Base-by-base conservation (phyloP, 2,888 invertebrate species). In the Diogma glabrata region DNA sequence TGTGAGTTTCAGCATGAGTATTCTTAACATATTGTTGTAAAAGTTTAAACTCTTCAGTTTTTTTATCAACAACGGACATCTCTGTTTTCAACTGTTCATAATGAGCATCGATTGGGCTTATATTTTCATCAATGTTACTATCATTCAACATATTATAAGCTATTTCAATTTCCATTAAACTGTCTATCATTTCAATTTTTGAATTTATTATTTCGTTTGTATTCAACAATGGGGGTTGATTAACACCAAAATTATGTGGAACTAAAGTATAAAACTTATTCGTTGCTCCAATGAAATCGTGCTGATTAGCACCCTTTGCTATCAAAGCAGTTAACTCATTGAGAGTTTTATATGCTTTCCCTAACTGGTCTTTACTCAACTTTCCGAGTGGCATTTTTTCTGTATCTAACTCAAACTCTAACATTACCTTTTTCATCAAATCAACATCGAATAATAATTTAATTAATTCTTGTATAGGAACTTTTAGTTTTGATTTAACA, bases 381-480 rank as follows among this genome's bases (percentile, higher is more conserved):
- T 97, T 97, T 19, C 97, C 99, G 8, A 99, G 72, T 0, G 99
- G 99, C 97, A 99, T 96, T 72, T 97, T 96, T 55, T 94, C 92
- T 60, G 89, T 79, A 68, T 99, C 97, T 58, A 99, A 74, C 75
- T 99, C 94, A 70, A 94, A 96, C 65, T 96, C 94, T 63, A 88
- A 67, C 80, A 99, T 82, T 0, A 90, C 85, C 64, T 82, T 82
- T 66, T 93, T 93, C 96, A 99, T 97, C 7, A 76, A 73, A 53
- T 88, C 78, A 1, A 95, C 79, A 66, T 99, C 91, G 69, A 99
- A 99, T 53, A 99, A 86, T 58, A 87, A 75, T 53, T 79, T 76
- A 17, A 99, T 77, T 4, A 99, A 72, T 54, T 85, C 78, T 67
- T 96, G 93, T 2, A 99, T 81, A 0, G 86, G 75, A 60, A 76